These are phyloP conservation scores for Phoenicopterus ruber DNA, from an alignment of 2,113 vertebrate species.

Conservation along the genomic window DNA sequence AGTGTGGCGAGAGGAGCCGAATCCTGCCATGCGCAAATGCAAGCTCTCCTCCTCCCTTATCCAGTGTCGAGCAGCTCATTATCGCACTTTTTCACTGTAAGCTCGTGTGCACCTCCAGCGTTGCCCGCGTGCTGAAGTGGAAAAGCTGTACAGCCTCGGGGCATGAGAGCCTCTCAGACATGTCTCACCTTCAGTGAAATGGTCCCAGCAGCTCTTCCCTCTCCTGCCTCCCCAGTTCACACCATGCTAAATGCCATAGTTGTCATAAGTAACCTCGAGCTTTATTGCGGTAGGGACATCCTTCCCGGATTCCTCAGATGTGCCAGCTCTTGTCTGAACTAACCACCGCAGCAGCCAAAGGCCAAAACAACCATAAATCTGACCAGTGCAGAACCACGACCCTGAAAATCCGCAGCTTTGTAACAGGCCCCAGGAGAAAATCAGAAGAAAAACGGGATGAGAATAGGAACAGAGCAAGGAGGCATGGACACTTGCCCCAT, in stretches of 20 bases:
- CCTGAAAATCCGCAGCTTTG: background rate
- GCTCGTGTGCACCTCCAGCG: background rate
- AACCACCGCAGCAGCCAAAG: background rate
- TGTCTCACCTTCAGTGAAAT: background rate
- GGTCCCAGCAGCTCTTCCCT: background rate
- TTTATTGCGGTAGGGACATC: background rate
- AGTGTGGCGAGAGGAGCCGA: background rate
- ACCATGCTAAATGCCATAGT: fast-evolving
- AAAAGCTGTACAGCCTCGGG: background rate
- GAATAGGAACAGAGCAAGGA: background rate
- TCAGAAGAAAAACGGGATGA: background rate
- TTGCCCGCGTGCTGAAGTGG: background rate
- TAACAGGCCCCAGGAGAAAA: background rate
- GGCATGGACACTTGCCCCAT: background rate
- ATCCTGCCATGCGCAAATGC: background rate
- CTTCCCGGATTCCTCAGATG: background rate
- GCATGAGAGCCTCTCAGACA: background rate
- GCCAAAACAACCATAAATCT: background rate
- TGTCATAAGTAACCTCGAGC: background rate
- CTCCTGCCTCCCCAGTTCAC: background rate
- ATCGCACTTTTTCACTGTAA: background rate
- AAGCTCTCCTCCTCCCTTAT: background rate
- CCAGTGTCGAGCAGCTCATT: background rate
- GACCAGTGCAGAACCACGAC: background rate
- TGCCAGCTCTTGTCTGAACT: background rate